Conservation (phyloP, 2,797 vertebrate species). For the Graptemys geographica region DNA sequence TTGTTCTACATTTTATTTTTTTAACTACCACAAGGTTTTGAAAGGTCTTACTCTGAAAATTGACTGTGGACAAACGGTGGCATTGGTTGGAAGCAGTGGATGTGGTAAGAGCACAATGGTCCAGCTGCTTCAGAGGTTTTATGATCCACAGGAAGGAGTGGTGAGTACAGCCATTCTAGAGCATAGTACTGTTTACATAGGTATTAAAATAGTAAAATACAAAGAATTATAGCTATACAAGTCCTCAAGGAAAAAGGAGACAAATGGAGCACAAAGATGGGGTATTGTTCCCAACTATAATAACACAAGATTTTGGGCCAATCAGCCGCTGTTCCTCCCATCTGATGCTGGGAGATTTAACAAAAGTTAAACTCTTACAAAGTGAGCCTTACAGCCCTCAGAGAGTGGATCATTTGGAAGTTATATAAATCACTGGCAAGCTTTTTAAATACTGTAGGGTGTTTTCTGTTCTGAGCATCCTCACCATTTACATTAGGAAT, state of each 20-base stretch:
- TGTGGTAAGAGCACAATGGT: conserved; percentile 51
- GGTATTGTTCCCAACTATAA: neutral
- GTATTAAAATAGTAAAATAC: neutral
- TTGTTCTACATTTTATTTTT: neutral
- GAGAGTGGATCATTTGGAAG: neutral
- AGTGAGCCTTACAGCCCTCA: neutral
- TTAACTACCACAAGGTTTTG: conserved; percentile 14
- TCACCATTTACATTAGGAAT: neutral
- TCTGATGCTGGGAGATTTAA: neutral
- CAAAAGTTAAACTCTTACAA: neutral
- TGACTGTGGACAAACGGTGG: conserved; percentile 46
- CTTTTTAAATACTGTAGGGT: neutral
- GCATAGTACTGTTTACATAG: neutral
- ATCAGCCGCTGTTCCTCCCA: neutral
- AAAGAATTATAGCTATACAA: neutral
- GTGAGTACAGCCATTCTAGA: conserved; percentile 12
- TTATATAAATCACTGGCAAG: neutral
- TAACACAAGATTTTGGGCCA: neutral
- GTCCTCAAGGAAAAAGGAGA: neutral
- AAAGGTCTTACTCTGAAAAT: conserved; percentile 41
- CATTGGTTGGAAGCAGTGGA: conserved; percentile 47
- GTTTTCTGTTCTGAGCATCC: neutral
- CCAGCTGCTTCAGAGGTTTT: conserved; percentile 50
- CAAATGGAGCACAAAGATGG: neutral
- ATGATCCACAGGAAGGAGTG: conserved; percentile 38